Evolutionary conservation across 2,888 invertebrate genomes (phyloP).

Genomic region (Agrotis exclamationis): DNA sequence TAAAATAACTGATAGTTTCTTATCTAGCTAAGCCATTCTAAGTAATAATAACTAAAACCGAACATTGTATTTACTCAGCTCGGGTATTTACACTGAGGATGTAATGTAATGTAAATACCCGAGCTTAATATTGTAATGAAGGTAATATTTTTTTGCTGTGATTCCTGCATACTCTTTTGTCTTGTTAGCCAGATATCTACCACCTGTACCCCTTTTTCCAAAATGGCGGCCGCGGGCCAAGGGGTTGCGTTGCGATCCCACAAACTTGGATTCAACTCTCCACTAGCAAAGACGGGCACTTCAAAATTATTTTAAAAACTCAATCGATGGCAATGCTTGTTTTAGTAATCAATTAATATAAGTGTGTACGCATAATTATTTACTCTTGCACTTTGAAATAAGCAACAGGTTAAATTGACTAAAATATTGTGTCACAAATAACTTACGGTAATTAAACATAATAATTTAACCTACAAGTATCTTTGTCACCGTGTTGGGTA

Average conservation of each 20-base stretch:
- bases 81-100: not conserved
- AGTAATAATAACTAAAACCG: constrained; percentile 6
- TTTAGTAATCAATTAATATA: constrained; percentile 8
- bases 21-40: constrained; percentile 14
- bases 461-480: not conserved
- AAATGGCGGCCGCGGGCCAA: no score
- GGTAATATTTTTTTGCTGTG: no score
- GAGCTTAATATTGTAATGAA: no score
- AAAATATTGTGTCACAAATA: not conserved
- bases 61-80: not conserved
- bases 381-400: not conserved
- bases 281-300: no score
- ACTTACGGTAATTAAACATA: constrained; percentile 13
- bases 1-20: constrained; percentile 15
- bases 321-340: not conserved
- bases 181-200: no score
- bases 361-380: fast-evolving
- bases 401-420: constrained; percentile 38
- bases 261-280: no score
- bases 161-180: no score
- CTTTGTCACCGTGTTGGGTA: no score
- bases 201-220: no score
- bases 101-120: no score
- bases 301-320: no score
- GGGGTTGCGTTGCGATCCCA: no score